phyloP scores from a whole-genome alignment of 2,797 vertebrate species.

The Falco naumanni region DNA sequence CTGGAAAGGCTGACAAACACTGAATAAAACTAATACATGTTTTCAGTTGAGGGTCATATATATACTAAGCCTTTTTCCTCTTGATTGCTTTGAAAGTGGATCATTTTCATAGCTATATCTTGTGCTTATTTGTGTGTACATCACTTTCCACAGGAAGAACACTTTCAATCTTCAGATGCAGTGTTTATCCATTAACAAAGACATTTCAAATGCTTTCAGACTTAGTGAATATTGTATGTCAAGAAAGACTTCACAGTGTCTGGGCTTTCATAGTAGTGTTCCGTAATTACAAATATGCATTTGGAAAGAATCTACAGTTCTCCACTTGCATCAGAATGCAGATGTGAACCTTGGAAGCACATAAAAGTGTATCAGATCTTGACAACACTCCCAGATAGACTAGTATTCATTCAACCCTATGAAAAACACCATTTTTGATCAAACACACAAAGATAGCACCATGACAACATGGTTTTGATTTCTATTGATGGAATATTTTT shows the following conservation, averaged over 20 bases:
- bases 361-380: not conserved
- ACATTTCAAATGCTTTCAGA: constrained; percentile 20
- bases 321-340: not conserved
- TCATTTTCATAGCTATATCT: constrained; percentile 1
- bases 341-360: not conserved
- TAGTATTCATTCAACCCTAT: not conserved
- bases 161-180: not conserved
- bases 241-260: not conserved
- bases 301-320: not conserved
- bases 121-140: not conserved
- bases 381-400: not conserved
- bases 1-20: not conserved
- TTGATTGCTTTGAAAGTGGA: not conserved
- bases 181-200: constrained; percentile 14
- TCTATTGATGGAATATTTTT: not conserved
- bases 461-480: not conserved
- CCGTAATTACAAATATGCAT: not conserved
- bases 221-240: not conserved
- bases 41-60: not conserved
- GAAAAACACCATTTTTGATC: not conserved
- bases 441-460: not conserved
- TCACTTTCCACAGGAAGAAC: not conserved
- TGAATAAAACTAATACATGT: not conserved
- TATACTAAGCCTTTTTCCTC: not conserved
- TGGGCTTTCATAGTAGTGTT: not conserved